These are phyloP conservation scores for Monopis laevigella DNA, from an alignment of 2,888 invertebrate species.

Conservation along the genomic window DNA sequence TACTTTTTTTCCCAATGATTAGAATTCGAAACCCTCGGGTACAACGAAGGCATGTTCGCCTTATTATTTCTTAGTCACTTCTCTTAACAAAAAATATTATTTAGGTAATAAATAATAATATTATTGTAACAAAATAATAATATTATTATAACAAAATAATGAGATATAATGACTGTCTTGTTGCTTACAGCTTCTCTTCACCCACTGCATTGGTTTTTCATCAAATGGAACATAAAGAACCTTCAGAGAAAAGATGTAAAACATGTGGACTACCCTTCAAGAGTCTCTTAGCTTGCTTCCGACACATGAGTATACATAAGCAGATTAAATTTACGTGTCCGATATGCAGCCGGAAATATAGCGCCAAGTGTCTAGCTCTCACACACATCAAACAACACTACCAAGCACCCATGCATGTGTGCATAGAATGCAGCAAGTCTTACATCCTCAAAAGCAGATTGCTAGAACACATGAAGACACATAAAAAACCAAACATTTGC, in stretches of 20 bases:
- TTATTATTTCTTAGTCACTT: too few species aligned
- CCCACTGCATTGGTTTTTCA: conserved; percentile 38
- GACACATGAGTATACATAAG: conserved; percentile 41
- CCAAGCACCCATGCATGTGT: conserved; percentile 48
- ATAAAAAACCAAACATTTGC: conserved; percentile 55
- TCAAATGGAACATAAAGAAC: conserved; percentile 29
- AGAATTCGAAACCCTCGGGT: too few species aligned
- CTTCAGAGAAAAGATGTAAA: conserved; percentile 34
- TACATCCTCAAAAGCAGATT: conserved; percentile 52
- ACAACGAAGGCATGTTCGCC: too few species aligned
- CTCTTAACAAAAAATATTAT: too few species aligned
- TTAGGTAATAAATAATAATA: too few species aligned
- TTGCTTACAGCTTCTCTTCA: conserved; percentile 35
- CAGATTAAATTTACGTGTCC: conserved; percentile 56
- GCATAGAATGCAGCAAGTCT: conserved; percentile 65
- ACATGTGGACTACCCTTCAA: conserved; percentile 41
- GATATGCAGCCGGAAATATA: conserved; percentile 62
- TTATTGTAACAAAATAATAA: too few species aligned
- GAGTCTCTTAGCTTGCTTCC: conserved; percentile 30
- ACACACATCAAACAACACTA: conserved; percentile 47
- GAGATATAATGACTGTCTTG: too few species aligned
- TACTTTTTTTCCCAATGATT: too few species aligned
- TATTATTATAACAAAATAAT: too few species aligned
- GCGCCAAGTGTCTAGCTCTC: conserved; percentile 44
- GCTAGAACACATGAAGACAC: conserved; percentile 38